phyloP scores from a whole-genome alignment of 2,888 invertebrate species.

The Marasmarcha lunaedactyla region DNA sequence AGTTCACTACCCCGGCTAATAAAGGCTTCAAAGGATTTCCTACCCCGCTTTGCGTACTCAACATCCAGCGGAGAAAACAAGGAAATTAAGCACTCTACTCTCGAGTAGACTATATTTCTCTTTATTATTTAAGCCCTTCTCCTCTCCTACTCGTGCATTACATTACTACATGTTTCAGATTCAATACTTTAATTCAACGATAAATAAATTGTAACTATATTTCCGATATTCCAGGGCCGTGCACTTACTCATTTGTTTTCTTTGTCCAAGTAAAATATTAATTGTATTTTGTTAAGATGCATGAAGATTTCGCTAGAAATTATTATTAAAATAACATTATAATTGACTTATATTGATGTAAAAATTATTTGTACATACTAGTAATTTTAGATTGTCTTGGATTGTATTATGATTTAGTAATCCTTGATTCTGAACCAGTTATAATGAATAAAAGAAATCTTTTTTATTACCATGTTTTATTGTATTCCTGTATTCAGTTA shows the following conservation, averaged over 20 bases:
- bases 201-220: too few relatives aligned
- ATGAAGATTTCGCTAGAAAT: slow-evolving; percentile 1
- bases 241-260: neutral
- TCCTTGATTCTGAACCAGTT: slow-evolving; percentile 52
- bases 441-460: slow-evolving; percentile 44
- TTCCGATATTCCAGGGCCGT: neutral
- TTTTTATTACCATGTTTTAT: slow-evolving; percentile 31
- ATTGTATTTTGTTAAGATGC: neutral
- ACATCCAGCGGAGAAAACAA: too few relatives aligned
- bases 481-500: neutral
- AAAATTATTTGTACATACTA: slow-evolving; percentile 20
- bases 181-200: too few relatives aligned
- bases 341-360: slow-evolving; percentile 23
- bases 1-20: slow-evolving; percentile 7
- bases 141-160: too few relatives aligned
- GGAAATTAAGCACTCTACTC: too few relatives aligned
- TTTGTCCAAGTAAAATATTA: neutral
- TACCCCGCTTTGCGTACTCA: neutral
- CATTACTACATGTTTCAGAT: too few relatives aligned
- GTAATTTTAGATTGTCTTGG: slow-evolving; percentile 1
- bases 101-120: too few relatives aligned
- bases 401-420: slow-evolving; percentile 48
- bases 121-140: too few relatives aligned
- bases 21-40: neutral
- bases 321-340: neutral